Percentiles rank a stretch among this genome's conserved stretches.
Conservation (phyloP, 2,888 invertebrate genomes). For the Temnothorax rugatulus region DNA sequence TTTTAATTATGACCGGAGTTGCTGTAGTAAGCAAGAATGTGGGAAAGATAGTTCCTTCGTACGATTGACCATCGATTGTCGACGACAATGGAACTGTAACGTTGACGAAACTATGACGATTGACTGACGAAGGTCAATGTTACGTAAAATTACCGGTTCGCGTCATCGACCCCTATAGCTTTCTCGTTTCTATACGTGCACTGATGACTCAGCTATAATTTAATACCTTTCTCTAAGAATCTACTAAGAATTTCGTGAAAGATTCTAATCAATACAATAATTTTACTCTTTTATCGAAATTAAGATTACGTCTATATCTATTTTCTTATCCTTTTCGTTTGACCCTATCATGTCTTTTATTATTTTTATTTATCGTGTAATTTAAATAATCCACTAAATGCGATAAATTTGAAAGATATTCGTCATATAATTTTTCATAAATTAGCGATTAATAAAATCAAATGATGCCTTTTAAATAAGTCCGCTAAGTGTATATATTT, state of each 20-base stretch:
- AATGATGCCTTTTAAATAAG: not conserved
- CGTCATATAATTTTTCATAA: not conserved
- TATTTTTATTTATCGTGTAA: not conserved
- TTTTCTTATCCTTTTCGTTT: not conserved
- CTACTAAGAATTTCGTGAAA: not conserved
- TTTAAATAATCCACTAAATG: not conserved
- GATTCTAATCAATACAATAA: not conserved
- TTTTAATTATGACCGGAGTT: not conserved
- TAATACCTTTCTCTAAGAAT: not conserved
- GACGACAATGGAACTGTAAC: conserved; percentile 61
- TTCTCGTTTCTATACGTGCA: not conserved
- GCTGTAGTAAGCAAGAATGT: not conserved
- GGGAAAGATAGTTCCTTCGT: not conserved
- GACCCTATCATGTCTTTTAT: not conserved
- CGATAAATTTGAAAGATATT: not conserved
- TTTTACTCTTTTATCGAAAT: not conserved
- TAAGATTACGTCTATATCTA: not conserved
- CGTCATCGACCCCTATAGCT: conserved; percentile 66
- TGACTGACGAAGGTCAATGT: conserved; percentile 83
- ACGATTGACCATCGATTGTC: conserved; percentile 28
- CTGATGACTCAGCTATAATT: conserved; percentile 2
- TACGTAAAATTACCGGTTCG: conserved; percentile 78
- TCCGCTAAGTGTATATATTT: not conserved
- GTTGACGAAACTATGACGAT: conserved; percentile 79
- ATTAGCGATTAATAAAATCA: not conserved